A percentile compares a stretch with the other conserved stretches of the same genome.
Evolutionary conservation across 1,140 invertebrate species (phyloP).

Genomic region (Bombus terrestris): DNA sequence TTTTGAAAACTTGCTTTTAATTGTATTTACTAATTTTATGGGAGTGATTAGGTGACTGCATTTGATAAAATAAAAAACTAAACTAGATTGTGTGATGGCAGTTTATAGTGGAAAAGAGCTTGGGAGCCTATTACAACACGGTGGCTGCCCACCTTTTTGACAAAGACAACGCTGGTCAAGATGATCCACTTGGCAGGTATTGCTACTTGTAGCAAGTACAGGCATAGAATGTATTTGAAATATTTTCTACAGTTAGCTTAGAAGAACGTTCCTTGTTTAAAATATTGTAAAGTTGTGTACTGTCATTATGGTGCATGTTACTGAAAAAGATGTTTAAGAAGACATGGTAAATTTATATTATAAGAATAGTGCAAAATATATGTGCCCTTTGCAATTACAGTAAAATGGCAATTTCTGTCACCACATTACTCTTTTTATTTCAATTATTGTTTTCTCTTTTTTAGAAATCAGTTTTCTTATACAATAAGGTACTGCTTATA

Average conservation of each 20-base stretch:
- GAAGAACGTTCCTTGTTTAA: constrained; percentile 6
- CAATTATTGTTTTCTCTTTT: not conserved
- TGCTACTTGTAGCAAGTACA: constrained; percentile 66
- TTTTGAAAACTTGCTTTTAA: not conserved
- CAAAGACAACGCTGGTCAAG: constrained; percentile 90
- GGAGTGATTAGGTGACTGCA: constrained; percentile 63
- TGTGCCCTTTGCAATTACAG: constrained; percentile 13
- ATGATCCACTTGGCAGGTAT: constrained; percentile 93
- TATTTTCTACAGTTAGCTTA: constrained; percentile 49
- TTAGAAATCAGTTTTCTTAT: constrained; percentile 6
- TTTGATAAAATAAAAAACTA: constrained; percentile 62
- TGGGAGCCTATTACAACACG: constrained; percentile 73
- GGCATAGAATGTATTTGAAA: constrained; percentile 46
- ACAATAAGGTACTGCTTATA: constrained; percentile 48
- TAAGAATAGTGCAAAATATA: constrained; percentile 11
- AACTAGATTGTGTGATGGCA: constrained; percentile 78
- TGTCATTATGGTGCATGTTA: constrained; percentile 49
- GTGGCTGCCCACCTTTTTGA: constrained; percentile 86
- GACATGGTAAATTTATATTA: not conserved
- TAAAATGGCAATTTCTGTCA: constrained; percentile 50
- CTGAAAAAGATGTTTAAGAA: not conserved
- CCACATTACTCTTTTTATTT: constrained; percentile 60
- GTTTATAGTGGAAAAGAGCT: constrained; percentile 81
- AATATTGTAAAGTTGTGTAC: constrained; percentile 21
- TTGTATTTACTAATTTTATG: constrained; percentile 20